Percentiles rank a stretch among this genome's conserved stretches.
phyloP scores from a whole-genome alignment of 2,113 vertebrate species.

The Corvus hawaiiensis region DNA sequence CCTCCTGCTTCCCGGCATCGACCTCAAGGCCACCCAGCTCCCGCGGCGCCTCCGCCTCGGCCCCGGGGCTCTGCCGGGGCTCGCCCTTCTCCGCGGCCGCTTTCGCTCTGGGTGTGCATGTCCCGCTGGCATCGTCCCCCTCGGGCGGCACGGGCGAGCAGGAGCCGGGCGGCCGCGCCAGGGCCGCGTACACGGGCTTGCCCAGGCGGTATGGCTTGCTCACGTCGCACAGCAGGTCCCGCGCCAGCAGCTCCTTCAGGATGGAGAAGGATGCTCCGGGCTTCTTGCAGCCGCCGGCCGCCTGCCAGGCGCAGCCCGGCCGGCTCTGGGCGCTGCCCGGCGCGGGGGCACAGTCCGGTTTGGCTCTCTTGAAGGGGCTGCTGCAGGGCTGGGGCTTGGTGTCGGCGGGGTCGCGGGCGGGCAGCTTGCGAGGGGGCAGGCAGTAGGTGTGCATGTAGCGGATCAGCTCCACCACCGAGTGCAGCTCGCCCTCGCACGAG shows the following conservation, averaged over 20 bases:
- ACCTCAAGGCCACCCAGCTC: constrained; percentile 35
- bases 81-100: not conserved
- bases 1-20: not conserved
- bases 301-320: constrained; percentile 16
- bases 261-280: constrained; percentile 77
- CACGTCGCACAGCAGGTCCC: constrained; percentile 85
- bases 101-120: not conserved
- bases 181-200: constrained; percentile 82
- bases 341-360: constrained; percentile 24
- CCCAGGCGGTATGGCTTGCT: constrained; percentile 94
- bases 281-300: not conserved
- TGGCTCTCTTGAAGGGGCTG: constrained; percentile 64
- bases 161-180: not conserved
- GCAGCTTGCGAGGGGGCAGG: constrained; percentile 86
- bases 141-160: not conserved
- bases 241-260: constrained; percentile 87
- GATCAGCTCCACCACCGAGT: constrained; percentile 89
- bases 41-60: not conserved
- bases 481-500: constrained; percentile 79
- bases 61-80: not conserved
- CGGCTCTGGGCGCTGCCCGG: not conserved
- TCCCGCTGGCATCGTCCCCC: not conserved
- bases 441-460: constrained; percentile 99
- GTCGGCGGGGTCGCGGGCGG: constrained; percentile 55
- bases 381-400: constrained; percentile 65